phyloP scores from a whole-genome alignment of 2,113 vertebrate species.

The Lota lota region DNA sequence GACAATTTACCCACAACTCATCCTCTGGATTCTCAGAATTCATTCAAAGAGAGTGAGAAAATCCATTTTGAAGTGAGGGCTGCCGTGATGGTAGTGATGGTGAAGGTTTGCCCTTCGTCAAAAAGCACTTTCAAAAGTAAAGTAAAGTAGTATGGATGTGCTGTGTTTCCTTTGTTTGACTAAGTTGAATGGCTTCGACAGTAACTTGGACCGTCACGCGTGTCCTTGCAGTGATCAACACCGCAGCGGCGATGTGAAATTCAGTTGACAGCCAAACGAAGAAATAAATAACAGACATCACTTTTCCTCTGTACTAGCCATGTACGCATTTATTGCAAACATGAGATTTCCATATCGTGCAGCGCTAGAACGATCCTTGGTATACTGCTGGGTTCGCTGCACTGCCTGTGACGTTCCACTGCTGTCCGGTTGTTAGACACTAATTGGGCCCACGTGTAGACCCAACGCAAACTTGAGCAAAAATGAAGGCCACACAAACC shows the following conservation, averaged over 20 bases:
- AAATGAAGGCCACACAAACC: slow-evolving; percentile 44
- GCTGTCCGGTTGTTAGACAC: slow-evolving; percentile 40
- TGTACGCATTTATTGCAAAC: slow-evolving; percentile 23
- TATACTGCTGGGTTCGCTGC: not conserved
- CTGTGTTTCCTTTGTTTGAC: no score
- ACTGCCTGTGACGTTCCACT: not conserved
- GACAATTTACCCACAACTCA: no score
- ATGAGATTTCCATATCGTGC: slow-evolving; percentile 34
- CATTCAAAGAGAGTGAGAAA: no score
- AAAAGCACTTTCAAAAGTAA: no score
- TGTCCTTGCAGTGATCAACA: not conserved
- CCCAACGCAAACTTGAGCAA: slow-evolving; percentile 38
- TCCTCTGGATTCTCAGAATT: no score
- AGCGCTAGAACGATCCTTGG: slow-evolving; percentile 23
- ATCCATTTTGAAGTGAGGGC: no score
- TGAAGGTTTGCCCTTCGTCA: no score
- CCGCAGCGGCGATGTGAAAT: not conserved
- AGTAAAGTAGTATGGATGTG: no score
- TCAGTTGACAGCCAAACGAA: slow-evolving; percentile 20
- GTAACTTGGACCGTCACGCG: no score
- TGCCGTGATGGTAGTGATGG: no score
- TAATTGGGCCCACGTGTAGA: slow-evolving; percentile 50
- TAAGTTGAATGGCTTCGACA: no score
- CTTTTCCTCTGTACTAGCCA: slow-evolving; percentile 6
- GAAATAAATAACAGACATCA: slow-evolving; percentile 24